Percentiles rank a stretch among this genome's conserved stretches.
These are phyloP conservation scores for Hormaphis cornu DNA, from an alignment of 1,140 invertebrate genomes.

Conservation along the genomic window DNA sequence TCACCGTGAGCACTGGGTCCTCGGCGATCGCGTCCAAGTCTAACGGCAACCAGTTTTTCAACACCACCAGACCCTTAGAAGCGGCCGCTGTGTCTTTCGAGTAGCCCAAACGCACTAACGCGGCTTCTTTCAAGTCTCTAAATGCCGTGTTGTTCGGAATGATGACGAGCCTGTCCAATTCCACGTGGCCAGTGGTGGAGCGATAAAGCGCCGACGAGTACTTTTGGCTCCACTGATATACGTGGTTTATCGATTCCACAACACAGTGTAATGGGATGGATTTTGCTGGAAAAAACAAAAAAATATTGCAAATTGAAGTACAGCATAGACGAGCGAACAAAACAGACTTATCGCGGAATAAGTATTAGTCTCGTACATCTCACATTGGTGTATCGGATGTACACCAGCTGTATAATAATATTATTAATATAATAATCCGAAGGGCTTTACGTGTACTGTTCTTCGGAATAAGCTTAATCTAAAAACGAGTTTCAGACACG, in stretches of 20 bases:
- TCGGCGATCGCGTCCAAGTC: slow-evolving; percentile 83
- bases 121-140: slow-evolving; percentile 68
- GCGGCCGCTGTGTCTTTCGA: slow-evolving; percentile 60
- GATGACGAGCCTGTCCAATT: slow-evolving; percentile 86
- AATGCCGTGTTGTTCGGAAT: slow-evolving; percentile 81
- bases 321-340: too few relatives aligned
- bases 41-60: slow-evolving; percentile 89
- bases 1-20: slow-evolving; percentile 71
- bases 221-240: slow-evolving; percentile 41
- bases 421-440: background rate
- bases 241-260: slow-evolving; percentile 61
- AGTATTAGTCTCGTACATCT: background rate
- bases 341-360: too few relatives aligned
- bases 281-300: slow-evolving; percentile 58
- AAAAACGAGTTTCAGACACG: slow-evolving; percentile 22
- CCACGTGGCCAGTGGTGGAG: slow-evolving; percentile 54
- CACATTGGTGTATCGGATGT: too few relatives aligned
- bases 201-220: slow-evolving; percentile 38
- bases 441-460: slow-evolving; percentile 1
- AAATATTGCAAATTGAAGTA: background rate
- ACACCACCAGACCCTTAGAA: slow-evolving; percentile 65
- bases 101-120: slow-evolving; percentile 68
- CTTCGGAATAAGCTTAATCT: slow-evolving; percentile 17
- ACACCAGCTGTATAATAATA: background rate
- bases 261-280: slow-evolving; percentile 87